Evolutionary conservation across 2,888 invertebrate genomes (phyloP).

Genomic region (Chloroclysta siterata): DNA sequence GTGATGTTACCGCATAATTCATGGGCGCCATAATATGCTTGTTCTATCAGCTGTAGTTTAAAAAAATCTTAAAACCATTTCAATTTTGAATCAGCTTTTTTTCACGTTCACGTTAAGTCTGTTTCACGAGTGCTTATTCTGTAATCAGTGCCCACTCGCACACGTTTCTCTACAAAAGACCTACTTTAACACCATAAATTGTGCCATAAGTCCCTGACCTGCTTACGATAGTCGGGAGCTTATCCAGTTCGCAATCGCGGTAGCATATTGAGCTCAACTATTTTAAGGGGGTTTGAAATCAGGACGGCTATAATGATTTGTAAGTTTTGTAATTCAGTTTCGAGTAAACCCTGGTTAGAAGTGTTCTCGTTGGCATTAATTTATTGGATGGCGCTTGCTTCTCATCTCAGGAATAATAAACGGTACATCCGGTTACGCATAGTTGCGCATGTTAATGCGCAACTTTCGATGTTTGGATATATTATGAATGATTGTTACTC

Average conservation of each 20-base stretch:
- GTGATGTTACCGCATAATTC: no score
- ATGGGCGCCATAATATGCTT: no score
- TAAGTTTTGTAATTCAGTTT: slow-evolving; percentile 23
- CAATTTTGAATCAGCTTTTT: no score
- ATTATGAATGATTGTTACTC: no score
- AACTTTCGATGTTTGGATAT: no score
- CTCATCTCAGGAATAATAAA: background rate
- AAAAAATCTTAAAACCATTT: no score
- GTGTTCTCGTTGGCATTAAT: background rate
- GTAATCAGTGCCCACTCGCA: background rate
- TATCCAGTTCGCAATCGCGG: slow-evolving; percentile 25
- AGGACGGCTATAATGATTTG: slow-evolving; percentile 21
- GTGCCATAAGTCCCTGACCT: slow-evolving; percentile 29
- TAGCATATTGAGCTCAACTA: slow-evolving; percentile 35
- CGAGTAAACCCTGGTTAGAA: slow-evolving; percentile 2
- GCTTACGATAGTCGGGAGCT: slow-evolving; percentile 12
- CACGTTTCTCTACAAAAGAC: slow-evolving; percentile 2
- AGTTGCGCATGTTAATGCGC: no score
- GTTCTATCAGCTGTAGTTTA: no score
- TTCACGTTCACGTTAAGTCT: background rate
- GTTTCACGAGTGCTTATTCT: background rate
- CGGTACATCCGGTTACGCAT: no score
- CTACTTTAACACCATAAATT: slow-evolving; percentile 23
- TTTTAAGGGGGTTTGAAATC: slow-evolving; percentile 28
- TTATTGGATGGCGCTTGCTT: background rate